Percentiles rank a stretch among this genome's conserved stretches.
These are phyloP conservation scores for Chloroceryle aenea DNA, from an alignment of 2,113 vertebrate genomes.

Conservation along the genomic window DNA sequence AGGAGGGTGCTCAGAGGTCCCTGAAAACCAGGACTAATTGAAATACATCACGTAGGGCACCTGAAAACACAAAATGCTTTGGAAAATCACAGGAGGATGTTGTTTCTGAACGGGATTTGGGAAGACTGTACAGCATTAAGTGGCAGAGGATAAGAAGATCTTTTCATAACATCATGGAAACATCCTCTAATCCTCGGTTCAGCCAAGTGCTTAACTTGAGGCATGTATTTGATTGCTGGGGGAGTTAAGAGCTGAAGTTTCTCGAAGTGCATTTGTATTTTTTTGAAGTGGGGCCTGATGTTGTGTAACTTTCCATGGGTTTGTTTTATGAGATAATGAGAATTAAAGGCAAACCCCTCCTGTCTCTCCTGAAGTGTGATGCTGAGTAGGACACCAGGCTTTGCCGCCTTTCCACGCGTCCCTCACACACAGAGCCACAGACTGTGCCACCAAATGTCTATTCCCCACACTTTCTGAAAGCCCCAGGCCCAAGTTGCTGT, in stretches of 20 bases:
- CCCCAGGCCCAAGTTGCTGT: neutral
- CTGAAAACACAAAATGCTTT: neutral
- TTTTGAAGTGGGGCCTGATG: neutral
- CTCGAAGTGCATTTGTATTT: neutral
- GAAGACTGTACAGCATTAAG: neutral
- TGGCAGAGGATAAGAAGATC: neutral
- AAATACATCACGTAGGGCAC: neutral
- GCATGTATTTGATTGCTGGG: neutral
- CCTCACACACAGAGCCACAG: neutral
- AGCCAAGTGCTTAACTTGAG: neutral
- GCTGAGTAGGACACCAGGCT: neutral
- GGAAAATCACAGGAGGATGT: neutral
- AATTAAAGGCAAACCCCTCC: neutral
- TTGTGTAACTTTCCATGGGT: neutral
- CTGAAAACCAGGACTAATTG: neutral
- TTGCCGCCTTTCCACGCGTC: neutral
- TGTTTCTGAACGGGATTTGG: neutral
- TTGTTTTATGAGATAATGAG: neutral
- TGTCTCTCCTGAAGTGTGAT: rapidly evolving
- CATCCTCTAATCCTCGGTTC: neutral
- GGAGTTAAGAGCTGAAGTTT: neutral
- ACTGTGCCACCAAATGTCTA: rapidly evolving
- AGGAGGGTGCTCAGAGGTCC: neutral
- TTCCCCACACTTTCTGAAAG: neutral
- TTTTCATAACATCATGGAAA: neutral